phyloP scores from a whole-genome alignment of 2,888 invertebrate genomes.

The Arctia plantaginis region DNA sequence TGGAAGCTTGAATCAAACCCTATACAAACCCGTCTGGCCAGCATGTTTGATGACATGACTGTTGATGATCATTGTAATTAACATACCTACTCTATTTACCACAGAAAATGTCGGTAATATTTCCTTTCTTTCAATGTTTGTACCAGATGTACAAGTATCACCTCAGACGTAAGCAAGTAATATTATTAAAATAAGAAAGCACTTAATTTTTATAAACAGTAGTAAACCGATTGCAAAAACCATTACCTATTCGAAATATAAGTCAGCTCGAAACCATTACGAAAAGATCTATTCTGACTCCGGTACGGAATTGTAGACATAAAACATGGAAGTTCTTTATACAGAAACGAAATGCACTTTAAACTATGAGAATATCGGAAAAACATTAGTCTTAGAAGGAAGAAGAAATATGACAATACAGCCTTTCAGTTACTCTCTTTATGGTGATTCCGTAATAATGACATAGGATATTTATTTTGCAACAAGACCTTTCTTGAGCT shows the following conservation, averaged over 20 bases:
- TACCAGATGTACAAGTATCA: not conserved
- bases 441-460: slow-evolving; percentile 45
- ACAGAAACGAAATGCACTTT: slow-evolving; percentile 70
- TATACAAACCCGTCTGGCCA: no score
- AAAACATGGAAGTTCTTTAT: slow-evolving; percentile 48
- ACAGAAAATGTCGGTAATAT: not conserved
- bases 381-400: slow-evolving; percentile 77
- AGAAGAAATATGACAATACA: slow-evolving; percentile 66
- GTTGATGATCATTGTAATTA: not conserved
- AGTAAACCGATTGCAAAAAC: slow-evolving; percentile 11
- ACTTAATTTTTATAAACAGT: not conserved
- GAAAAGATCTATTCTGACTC: slow-evolving; percentile 23
- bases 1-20: no score
- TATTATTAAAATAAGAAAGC: not conserved
- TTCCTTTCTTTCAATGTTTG: not conserved
- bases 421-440: slow-evolving; percentile 51
- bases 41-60: no score
- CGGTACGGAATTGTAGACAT: slow-evolving; percentile 40
- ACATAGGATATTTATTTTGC: slow-evolving; percentile 38
- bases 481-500: slow-evolving; percentile 42
- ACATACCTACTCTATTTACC: not conserved
- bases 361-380: slow-evolving; percentile 76
- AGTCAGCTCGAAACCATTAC: slow-evolving; percentile 18
- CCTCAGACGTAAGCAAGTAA: not conserved
- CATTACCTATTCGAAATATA: slow-evolving; percentile 35